Evolutionary conservation across 2,797 vertebrate genomes (phyloP).

Genomic region (Poecilia wingei): DNA sequence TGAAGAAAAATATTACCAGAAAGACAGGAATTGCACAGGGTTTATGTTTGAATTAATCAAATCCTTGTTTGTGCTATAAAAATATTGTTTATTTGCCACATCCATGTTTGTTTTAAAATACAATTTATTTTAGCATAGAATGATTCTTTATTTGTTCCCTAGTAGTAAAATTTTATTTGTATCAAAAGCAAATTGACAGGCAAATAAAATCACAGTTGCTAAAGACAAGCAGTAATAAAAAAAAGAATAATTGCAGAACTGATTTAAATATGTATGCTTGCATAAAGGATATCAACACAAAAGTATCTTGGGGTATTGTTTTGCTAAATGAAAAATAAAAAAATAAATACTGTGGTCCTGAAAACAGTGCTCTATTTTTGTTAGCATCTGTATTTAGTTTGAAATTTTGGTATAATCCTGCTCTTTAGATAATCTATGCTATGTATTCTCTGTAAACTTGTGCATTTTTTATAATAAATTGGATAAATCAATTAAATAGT

Average conservation of each 20-base stretch:
- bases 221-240: not conserved
- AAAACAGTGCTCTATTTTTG: not conserved
- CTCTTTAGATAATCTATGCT: not conserved
- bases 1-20: not conserved
- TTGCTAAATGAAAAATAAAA: not conserved
- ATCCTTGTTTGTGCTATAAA: not conserved
- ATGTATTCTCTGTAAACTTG: not conserved
- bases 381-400: not conserved
- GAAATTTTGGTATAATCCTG: not conserved
- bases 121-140: not conserved
- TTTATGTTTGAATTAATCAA: not conserved
- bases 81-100: not conserved
- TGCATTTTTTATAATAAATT: not conserved
- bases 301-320: not conserved
- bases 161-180: not conserved
- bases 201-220: not conserved
- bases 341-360: too few species aligned
- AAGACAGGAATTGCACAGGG: not conserved
- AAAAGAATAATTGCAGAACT: not conserved
- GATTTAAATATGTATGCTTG: not conserved
- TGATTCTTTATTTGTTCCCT: not conserved
- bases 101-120: not conserved
- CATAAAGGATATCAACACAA: not conserved
- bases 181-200: not conserved
- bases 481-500: not conserved